Percentiles rank a stretch among this genome's conserved stretches.
Conservation (phyloP, 2,888 invertebrate species). For the Aphidius colemani region DNA sequence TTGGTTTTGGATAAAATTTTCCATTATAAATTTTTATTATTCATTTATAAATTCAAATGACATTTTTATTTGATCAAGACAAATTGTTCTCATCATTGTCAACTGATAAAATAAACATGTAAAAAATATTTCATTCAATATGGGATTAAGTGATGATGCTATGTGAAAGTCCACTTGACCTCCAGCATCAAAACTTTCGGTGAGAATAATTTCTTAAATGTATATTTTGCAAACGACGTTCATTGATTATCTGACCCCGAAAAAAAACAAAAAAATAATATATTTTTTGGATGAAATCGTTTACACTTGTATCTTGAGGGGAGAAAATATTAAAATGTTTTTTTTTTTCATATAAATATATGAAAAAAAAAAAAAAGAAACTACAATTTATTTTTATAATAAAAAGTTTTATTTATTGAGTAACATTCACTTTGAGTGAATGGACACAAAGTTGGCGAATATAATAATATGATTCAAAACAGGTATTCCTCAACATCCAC, state of each 20-base stretch:
- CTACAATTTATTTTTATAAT: too few species aligned
- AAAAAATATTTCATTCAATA: slow-evolving; percentile 2
- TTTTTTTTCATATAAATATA: too few species aligned
- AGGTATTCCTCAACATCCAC: background rate
- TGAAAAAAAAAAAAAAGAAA: too few species aligned
- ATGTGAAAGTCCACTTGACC: slow-evolving; percentile 38
- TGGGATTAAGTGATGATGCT: slow-evolving; percentile 15
- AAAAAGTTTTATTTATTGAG: too few species aligned
- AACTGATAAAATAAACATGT: slow-evolving; percentile 18
- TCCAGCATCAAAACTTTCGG: slow-evolving; percentile 31
- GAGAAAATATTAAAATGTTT: too few species aligned
- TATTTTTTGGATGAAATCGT: background rate
- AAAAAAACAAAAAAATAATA: background rate
- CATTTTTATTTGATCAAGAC: too few species aligned
- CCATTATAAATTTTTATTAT: slow-evolving; percentile 1
- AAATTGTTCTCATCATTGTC: slow-evolving; percentile 15
- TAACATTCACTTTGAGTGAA: background rate
- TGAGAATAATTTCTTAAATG: slow-evolving; percentile 36
- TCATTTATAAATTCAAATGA: too few species aligned
- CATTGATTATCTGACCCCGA: slow-evolving; percentile 32
- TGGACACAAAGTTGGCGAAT: background rate
- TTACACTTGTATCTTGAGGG: too few species aligned
- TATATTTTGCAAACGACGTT: slow-evolving; percentile 38
- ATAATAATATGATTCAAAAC: background rate
- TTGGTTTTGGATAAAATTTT: too few species aligned